These are phyloP conservation scores for Lysiphlebus fabarum DNA, from an alignment of 1,140 invertebrate species.

Conservation along the genomic window DNA sequence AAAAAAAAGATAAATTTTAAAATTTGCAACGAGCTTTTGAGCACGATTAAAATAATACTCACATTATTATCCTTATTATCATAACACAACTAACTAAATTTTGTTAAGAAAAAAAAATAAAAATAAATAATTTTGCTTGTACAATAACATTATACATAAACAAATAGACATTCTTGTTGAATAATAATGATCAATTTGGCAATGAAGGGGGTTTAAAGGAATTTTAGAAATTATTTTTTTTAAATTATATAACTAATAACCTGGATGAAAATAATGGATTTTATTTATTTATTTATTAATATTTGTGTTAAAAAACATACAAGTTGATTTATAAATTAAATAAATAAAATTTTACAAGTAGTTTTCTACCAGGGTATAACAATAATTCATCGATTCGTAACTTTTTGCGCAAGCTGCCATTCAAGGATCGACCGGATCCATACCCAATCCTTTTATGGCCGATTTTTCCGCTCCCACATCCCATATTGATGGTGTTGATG, in stretches of 20 bases:
- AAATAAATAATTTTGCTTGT: too few relatives aligned
- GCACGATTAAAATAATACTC: too few relatives aligned
- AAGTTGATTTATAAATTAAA: background rate
- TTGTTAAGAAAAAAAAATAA: too few relatives aligned
- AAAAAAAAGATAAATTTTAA: too few relatives aligned
- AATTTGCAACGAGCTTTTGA: too few relatives aligned
- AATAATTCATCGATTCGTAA: conserved; percentile 23
- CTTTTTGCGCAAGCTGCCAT: conserved; percentile 66
- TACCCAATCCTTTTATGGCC: conserved; percentile 58
- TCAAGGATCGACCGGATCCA: conserved; percentile 55
- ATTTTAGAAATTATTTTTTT: too few relatives aligned
- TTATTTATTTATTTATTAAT: background rate
- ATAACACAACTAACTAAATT: background rate
- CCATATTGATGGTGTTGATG: conserved; percentile 24
- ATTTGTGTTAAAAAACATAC: background rate
- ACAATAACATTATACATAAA: too few relatives aligned
- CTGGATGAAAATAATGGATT: too few relatives aligned
- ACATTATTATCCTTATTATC: conserved; percentile 4
- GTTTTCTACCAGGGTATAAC: conserved; percentile 27
- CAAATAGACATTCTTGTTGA: too few relatives aligned
- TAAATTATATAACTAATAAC: too few relatives aligned
- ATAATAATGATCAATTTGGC: too few relatives aligned
- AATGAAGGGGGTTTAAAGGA: too few relatives aligned
- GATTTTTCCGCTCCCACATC: conserved; percentile 49
- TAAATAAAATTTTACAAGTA: conserved; percentile 23